Base-by-base conservation (phyloP, 2,113 vertebrate species). In the Haemorhous mexicanus region DNA sequence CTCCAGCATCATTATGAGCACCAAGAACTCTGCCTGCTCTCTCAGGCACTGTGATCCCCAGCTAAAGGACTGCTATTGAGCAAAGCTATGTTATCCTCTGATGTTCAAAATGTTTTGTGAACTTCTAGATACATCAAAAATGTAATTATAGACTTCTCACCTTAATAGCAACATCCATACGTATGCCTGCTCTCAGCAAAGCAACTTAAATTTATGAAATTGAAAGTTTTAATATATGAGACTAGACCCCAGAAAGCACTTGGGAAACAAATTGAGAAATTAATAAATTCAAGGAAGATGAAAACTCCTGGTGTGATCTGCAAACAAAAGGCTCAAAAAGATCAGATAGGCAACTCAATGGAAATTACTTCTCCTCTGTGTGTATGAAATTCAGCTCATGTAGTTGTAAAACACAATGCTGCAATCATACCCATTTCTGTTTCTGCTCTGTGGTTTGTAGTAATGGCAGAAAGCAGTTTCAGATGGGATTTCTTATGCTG, bases 341-440 rank as follows among this genome's bases (percentile, higher is more conserved):
- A 69, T 56, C 33, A 55, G 58, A 58, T 62, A 83, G 50, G 47
- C 49, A 73, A 35, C 26, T 80, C 66, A 35, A 10, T 89, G 64
- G 50, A 53, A 82, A 84, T 89, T 92, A 47, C 72, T 81, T 84
- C 47, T 89, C 49, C 43, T 88, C 61, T 61, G 21, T 81, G 50
- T 35, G 2, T 53, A 56, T 82, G 82, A 78, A 56, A 89, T 85
- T 80, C 55, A 47, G 59, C 59, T 69, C 33, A 11, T 44, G 20
- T 24, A 39, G 49, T 43, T 85, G 56, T 91, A 79, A 93, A 88
- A 75, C 44, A 77, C 32, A 70, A n/a, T 77, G 46, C 70, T 85
- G 75, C 75, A 80, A 56, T 94, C 78, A 62, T 64, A 73, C 27
- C 50, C 18, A n/a, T 75, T 95, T 91, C 89, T 95, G 75, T 87